Base-by-base conservation (phyloP, 2,113 vertebrate species). In the Tetrao urogallus region DNA sequence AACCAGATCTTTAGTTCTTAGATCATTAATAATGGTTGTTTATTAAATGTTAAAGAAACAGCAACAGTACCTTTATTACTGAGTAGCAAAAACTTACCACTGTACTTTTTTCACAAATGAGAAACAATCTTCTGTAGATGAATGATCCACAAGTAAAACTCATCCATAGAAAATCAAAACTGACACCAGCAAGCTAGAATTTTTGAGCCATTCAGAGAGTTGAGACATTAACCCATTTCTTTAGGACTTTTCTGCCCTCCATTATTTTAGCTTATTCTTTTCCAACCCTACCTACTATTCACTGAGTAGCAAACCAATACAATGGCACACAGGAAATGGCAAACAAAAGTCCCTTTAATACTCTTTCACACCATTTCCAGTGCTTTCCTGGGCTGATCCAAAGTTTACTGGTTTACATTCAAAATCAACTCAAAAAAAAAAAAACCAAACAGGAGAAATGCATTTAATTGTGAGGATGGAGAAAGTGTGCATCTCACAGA, bases 321-420 rank as follows among this genome's bases (percentile, higher is more conserved):
- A 95, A 96, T 66, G 64, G 93, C 65, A 66, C 82, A 73, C 73
- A 91, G 88, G 93, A 96, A 97, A 66, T 45, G 63, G 73, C 61
- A 75, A 92, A 95, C 79, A 95, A 92, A 95, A 94, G 76, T 78
- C 58, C 48, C 86, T 94, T 94, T 57, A 57, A 52, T 34, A 27
- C 70, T 85, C 4, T 1, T 70, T 91, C 43, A 58, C 58, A 32
- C 69, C 56, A 63, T 32, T 88, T 75, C 52, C 48, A 78, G 47
- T 30, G 64, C 38, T n/a, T 48, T 61, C 64, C 60, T 75, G 57
- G 18, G 27, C 40, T 92, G 69, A 38, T 27, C 30, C 18, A 67
- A 65, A 88, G 21, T 54, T 54, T 57, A 48, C 27, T 25, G 28
- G 4, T 40, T 76, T 79, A 85, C 28, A 86, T 4, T 2, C 25